A percentile compares a stretch with the other conserved stretches of the same genome.
Conservation (phyloP, 2,113 vertebrate genomes). For the Chaetodon auriga region DNA sequence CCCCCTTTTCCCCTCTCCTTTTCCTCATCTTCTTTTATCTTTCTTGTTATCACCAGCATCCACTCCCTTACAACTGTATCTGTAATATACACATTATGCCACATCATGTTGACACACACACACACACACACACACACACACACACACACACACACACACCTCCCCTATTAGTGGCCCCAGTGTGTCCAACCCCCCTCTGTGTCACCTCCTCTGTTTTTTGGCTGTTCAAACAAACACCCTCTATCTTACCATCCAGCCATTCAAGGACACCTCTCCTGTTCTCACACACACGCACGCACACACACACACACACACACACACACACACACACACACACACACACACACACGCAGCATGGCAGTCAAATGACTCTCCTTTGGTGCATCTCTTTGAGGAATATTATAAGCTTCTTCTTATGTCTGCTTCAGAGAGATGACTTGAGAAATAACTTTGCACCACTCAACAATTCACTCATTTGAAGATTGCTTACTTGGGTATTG, state of each 20-base stretch:
- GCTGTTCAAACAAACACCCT: slow-evolving; percentile 68
- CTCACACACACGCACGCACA: slow-evolving; percentile 18
- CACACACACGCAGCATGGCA: slow-evolving; percentile 34
- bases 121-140: slow-evolving; percentile 10
- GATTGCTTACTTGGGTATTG: slow-evolving; percentile 2
- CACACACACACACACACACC: slow-evolving; percentile 17
- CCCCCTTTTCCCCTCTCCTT: not conserved
- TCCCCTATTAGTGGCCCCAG: slow-evolving; percentile 24
- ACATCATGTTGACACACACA: slow-evolving; percentile 9
- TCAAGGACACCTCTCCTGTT: slow-evolving; percentile 59
- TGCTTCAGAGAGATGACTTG: slow-evolving; percentile 50
- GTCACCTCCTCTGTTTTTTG: slow-evolving; percentile 61
- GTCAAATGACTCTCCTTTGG: slow-evolving; percentile 44
- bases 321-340: slow-evolving; percentile 12
- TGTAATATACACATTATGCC: slow-evolving; percentile 8
- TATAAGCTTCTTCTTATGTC: slow-evolving; percentile 55
- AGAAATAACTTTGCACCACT: slow-evolving; percentile 33
- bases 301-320: slow-evolving; percentile 23
- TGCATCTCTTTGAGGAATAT: slow-evolving; percentile 61
- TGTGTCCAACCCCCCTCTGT: slow-evolving; percentile 43
- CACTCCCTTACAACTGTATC: not conserved
- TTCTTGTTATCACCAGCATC: slow-evolving; percentile 5
- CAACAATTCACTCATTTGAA: slow-evolving; percentile 34
- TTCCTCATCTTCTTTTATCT: slow-evolving; percentile 6
- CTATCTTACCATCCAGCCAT: slow-evolving; percentile 62